Evolutionary conservation across 2,797 vertebrate genomes (phyloP).

Genomic region (Carduelis carduelis): DNA sequence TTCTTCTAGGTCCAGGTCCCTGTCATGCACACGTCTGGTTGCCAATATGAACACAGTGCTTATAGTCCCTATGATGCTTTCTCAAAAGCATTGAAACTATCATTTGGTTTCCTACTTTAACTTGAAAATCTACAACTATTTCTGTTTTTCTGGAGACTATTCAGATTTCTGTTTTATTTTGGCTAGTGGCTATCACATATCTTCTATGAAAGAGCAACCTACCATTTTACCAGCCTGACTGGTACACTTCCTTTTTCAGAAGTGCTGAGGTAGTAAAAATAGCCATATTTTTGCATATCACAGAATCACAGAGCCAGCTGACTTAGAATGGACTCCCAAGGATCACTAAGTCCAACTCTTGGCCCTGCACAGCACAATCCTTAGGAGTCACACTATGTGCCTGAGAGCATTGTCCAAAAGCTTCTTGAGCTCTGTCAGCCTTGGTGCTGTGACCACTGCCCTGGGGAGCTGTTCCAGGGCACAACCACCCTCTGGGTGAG

Average conservation of each 20-base stretch:
- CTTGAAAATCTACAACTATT: background rate
- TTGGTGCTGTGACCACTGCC: background rate
- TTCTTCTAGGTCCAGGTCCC: background rate
- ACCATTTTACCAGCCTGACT: background rate
- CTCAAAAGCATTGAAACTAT: background rate
- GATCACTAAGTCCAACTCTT: background rate
- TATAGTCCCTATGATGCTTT: background rate
- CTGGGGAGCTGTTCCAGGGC: background rate
- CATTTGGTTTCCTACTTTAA: background rate
- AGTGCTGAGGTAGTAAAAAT: background rate
- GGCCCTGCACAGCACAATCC: background rate
- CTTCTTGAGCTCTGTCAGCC: background rate
- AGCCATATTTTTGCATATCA: background rate
- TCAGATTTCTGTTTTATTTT: background rate
- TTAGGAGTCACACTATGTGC: accelerated
- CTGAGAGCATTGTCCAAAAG: background rate
- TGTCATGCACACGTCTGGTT: background rate
- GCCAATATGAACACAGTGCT: background rate
- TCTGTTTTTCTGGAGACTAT: background rate
- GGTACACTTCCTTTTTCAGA: background rate
- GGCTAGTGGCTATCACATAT: background rate
- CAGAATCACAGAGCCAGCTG: background rate
- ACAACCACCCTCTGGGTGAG: background rate
- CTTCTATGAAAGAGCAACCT: background rate
- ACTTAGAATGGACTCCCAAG: background rate